phyloP scores from a whole-genome alignment of 1,140 invertebrate genomes.

The Marisa cornuarietis region DNA sequence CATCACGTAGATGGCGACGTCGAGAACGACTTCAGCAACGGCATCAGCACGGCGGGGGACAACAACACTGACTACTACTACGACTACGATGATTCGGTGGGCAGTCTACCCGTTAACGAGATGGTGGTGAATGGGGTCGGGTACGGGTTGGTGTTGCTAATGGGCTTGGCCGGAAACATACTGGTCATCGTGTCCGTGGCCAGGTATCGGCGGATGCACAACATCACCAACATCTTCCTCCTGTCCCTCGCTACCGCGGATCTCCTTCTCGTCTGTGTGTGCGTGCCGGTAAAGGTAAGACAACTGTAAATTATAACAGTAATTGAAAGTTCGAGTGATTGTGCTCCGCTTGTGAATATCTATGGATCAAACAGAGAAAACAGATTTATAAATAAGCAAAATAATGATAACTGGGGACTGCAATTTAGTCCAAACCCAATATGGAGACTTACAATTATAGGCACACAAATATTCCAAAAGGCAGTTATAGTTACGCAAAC shows the following conservation, averaged over 20 bases:
- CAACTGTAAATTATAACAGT: not conserved
- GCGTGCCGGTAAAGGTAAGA: conserved; percentile 80
- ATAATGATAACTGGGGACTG: too few species aligned
- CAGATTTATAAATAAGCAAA: too few species aligned
- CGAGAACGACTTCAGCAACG: not conserved
- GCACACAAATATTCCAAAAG: too few species aligned
- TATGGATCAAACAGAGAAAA: too few species aligned
- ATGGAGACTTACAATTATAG: too few species aligned
- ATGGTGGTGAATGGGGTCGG: conserved; percentile 72
- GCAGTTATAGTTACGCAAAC: too few species aligned
- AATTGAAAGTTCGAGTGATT: too few species aligned
- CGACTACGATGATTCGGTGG: conserved; percentile 42
- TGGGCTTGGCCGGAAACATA: conserved; percentile 73
- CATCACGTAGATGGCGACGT: not conserved
- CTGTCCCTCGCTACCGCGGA: conserved; percentile 76
- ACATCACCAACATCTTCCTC: conserved; percentile 78
- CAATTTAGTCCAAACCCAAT: too few species aligned
- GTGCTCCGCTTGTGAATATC: not conserved
- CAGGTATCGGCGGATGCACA: conserved; percentile 70
- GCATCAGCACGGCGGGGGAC: not conserved
- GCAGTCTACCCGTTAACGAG: conserved; percentile 61
- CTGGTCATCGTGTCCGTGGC: conserved; percentile 72
- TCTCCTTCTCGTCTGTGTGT: conserved; percentile 77
- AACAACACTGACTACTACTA: conserved; percentile 42
- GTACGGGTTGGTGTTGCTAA: conserved; percentile 73